phyloP scores from a whole-genome alignment of 2,113 vertebrate species.

The Thinocorus orbignyianus region DNA sequence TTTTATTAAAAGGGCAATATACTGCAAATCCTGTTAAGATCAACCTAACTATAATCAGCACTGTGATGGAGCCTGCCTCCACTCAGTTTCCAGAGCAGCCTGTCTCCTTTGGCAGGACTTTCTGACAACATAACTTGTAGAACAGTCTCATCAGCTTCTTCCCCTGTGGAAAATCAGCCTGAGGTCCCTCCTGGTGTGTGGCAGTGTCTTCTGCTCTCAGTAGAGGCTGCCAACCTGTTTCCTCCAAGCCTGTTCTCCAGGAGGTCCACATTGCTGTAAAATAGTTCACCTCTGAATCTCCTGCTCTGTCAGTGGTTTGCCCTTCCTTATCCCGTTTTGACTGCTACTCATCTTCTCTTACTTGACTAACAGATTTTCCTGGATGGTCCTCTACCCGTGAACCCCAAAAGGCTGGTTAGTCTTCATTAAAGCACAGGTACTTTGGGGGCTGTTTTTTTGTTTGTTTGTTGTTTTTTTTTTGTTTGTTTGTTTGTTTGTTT shows the following conservation, averaged over 20 bases:
- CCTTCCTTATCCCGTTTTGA: background rate
- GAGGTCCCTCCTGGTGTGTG: background rate
- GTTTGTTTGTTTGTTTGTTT: background rate
- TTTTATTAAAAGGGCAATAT: background rate
- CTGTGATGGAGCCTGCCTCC: background rate
- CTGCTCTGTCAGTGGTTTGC: background rate
- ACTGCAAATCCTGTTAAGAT: background rate
- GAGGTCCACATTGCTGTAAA: background rate
- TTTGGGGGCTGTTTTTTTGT: background rate
- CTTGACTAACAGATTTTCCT: background rate
- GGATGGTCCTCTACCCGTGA: background rate
- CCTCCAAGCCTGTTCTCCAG: background rate
- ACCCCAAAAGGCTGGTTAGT: background rate
- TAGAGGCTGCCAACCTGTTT: background rate
- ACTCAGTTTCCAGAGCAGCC: background rate
- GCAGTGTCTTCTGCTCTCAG: background rate
- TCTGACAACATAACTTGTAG: too few species aligned
- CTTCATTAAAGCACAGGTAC: background rate
- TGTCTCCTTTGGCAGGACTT: background rate
- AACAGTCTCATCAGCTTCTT: background rate
- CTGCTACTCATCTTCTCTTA: background rate
- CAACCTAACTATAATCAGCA: background rate
- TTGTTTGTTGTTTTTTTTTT: background rate
- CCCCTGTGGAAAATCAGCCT: background rate
- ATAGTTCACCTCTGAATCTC: background rate